phyloP scores from a whole-genome alignment of 2,888 invertebrate genomes.

The Drosophila affinis region DNA sequence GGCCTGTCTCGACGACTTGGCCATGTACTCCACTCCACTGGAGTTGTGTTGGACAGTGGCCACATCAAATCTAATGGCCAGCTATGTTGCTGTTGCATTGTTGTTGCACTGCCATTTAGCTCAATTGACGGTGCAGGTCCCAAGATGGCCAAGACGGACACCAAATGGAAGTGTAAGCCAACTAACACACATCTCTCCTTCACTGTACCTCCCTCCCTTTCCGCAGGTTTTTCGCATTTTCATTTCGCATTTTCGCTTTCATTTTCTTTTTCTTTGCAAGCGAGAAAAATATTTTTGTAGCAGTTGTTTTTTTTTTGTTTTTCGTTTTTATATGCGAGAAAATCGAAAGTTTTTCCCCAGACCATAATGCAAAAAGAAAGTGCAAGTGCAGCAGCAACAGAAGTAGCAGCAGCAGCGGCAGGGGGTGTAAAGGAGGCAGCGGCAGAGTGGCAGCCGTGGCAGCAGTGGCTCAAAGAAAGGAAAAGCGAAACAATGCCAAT shows the following conservation, averaged over 20 bases:
- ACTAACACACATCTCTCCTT: conserved; percentile 35
- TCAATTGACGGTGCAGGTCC: conserved; percentile 26
- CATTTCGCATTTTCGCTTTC: conserved; percentile 71
- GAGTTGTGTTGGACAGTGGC: conserved; percentile 16
- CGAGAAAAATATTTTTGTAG: conserved; percentile 60
- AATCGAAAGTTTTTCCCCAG: conserved; percentile 83
- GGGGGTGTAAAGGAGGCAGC: neutral
- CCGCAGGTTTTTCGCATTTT: conserved; percentile 34
- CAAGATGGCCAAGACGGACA: conserved; percentile 19
- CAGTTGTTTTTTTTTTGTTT: conserved; percentile 40
- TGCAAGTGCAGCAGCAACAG: conserved; percentile 82
- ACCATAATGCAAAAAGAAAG: conserved; percentile 83
- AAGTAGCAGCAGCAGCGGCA: conserved; percentile 39
- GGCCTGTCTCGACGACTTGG: conserved; percentile 40
- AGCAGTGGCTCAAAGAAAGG: conserved; percentile 57
- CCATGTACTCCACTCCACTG: conserved; percentile 31
- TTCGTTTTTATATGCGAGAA: conserved; percentile 68
- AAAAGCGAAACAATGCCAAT: conserved; percentile 72
- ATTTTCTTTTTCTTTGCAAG: conserved; percentile 69
- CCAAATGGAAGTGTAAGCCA: conserved; percentile 38
- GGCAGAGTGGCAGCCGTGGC: conserved; percentile 1
- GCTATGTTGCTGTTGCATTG: conserved; percentile 29
- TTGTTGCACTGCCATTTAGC: conserved; percentile 38
- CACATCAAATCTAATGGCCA: conserved; percentile 48
- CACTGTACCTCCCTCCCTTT: neutral